Conservation (phyloP, 2,113 vertebrate genomes). For the Crocuta crocuta region DNA sequence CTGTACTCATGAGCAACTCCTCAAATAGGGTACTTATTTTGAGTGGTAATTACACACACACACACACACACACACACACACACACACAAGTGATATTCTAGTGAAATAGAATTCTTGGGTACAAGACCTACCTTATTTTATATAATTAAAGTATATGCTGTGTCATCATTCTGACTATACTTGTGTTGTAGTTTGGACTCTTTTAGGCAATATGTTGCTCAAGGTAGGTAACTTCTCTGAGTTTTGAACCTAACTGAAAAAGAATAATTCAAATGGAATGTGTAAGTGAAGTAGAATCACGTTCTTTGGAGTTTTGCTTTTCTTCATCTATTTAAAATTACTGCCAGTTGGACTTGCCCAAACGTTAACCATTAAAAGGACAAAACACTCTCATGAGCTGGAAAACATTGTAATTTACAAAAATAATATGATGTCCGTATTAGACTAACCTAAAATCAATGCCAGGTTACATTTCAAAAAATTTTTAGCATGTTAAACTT, state of each 20-base stretch:
- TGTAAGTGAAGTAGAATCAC: not conserved
- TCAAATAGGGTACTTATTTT: not conserved
- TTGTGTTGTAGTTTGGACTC: not conserved
- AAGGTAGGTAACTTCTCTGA: not conserved
- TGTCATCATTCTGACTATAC: not conserved
- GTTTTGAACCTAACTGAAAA: not conserved
- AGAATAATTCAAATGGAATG: not conserved
- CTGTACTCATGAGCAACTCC: not conserved
- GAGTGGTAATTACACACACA: not conserved
- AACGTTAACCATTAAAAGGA: not conserved
- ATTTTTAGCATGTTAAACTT: slow-evolving; percentile 60
- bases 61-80: not conserved
- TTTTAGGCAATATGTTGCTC: not conserved
- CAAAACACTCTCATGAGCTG: not conserved
- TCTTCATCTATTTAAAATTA: not conserved
- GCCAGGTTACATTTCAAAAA: not conserved
- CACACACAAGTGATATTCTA: not conserved
- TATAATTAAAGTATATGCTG: not conserved
- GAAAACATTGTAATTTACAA: not conserved
- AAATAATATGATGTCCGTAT: not conserved
- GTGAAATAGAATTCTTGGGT: not conserved
- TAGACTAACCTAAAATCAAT: slow-evolving; percentile 49
- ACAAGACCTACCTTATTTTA: not conserved
- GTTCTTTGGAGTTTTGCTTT: not conserved
- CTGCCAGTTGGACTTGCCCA: not conserved